Evolutionary conservation across 1,140 invertebrate species (phyloP), one percentile per base, ranked within the genome.

Genomic region (Coboldia fuscipes): DNA sequence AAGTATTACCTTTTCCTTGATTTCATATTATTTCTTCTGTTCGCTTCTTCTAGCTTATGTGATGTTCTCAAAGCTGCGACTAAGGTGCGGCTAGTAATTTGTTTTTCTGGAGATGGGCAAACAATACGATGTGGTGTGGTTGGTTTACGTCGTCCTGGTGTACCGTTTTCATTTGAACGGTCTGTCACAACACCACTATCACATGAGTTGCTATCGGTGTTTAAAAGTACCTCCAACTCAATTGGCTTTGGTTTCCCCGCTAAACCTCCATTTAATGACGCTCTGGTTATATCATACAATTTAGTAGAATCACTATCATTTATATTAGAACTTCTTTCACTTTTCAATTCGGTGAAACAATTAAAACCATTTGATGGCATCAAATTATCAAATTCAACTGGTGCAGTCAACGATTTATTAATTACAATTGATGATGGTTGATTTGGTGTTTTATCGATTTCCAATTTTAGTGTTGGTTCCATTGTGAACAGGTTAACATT

Each of bases 71-170:
- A 34, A 12, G 26, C 21, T 24, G 21, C 16, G 9, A 8, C 7
- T 4, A 13, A 9, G 4, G 3, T 14, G 9, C 12, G 8, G 27
- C 6, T 29, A 6, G 14, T 15, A 10, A 15, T 16, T 43, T 39
- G 6, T 39, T 54, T 54, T 2, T 49, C 47, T 4, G 51, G 50
- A 23, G 52, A 55, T 21, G 51, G 51, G 35, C 49, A 51, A 3
- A 55, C 37, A 26, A 55, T 55, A 18, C 52, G 51, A 42, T 55
- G 52, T 12, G 52, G 52, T 4, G 52, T 55, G 9, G 52, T 49
- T 21, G 52, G 52, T 33, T 55, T 55, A 9, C 47, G 41, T 10
- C 48, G 6, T 33, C 26, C 14, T 2, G 17, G 30, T 18, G 32
- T 10, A 21, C 10, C 35, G 6, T 30, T 6, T 26, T 35, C 18